These are phyloP conservation scores for Cheilosia vernalis DNA, from an alignment of 2,888 invertebrate genomes.

Conservation along the genomic window DNA sequence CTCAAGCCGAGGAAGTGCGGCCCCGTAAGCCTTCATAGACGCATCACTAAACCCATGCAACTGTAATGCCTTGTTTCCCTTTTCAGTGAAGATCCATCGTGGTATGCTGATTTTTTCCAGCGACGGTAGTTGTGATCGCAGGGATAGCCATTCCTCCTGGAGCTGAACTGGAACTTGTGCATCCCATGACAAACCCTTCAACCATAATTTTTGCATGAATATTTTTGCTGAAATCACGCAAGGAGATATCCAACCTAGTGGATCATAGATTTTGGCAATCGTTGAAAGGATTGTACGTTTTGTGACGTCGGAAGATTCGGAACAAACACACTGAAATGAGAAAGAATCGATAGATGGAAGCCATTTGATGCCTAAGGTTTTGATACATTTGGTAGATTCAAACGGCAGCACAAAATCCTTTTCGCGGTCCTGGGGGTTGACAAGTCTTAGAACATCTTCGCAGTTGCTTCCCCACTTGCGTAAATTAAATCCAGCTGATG, in stretches of 20 bases:
- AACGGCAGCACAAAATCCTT: neutral
- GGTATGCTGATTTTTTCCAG: no score
- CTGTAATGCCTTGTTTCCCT: neutral
- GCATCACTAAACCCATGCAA: conserved; percentile 44
- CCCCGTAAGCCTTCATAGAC: conserved; percentile 33
- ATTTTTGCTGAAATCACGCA: conserved; percentile 35
- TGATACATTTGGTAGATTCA: neutral
- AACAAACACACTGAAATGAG: neutral
- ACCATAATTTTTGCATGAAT: conserved; percentile 37
- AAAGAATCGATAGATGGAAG: conserved; percentile 10
- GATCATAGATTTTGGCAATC: conserved; percentile 29
- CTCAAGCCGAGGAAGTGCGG: conserved; percentile 50
- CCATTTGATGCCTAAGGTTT: conserved; percentile 14
- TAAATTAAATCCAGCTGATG: conserved; percentile 5
- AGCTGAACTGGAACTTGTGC: conserved; percentile 10
- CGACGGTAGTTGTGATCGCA: no score
- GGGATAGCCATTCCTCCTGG: no score
- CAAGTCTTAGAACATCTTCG: conserved; percentile 1
- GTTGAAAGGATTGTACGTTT: conserved; percentile 19
- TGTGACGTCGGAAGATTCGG: neutral
- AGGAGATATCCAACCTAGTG: conserved; percentile 39
- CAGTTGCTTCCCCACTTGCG: conserved; percentile 17
- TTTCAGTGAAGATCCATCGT: conserved; percentile 26
- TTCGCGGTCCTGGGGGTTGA: neutral
- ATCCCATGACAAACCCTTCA: conserved; percentile 29